Evolutionary conservation across 2,888 invertebrate genomes (phyloP).

Genomic region (Sturmia bella): DNA sequence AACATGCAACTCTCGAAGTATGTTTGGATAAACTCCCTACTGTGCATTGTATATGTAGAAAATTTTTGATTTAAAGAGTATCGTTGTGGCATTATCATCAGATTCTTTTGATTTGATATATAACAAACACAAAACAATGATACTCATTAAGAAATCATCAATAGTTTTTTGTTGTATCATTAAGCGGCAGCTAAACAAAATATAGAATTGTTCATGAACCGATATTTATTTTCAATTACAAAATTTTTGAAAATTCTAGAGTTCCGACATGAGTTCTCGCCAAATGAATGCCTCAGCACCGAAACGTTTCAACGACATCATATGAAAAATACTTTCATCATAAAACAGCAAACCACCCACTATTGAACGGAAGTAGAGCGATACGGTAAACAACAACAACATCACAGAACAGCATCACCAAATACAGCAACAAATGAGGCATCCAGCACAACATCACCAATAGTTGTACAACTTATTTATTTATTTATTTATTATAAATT

Average conservation of each 20-base stretch:
- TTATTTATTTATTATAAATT: too few species aligned
- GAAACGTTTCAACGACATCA: slow-evolving; percentile 76
- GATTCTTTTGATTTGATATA: too few species aligned
- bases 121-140: too few species aligned
- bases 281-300: slow-evolving; percentile 79
- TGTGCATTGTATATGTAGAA: too few species aligned
- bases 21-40: too few species aligned
- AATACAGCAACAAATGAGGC: slow-evolving; percentile 22
- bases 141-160: too few species aligned
- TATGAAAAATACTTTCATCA: slow-evolving; percentile 65
- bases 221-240: slow-evolving; percentile 7
- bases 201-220: background rate
- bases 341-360: slow-evolving; percentile 5
- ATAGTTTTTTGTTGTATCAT: too few species aligned
- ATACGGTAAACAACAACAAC: background rate
- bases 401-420: background rate
- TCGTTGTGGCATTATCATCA: too few species aligned
- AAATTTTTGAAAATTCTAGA: slow-evolving; percentile 75
- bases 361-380: slow-evolving; percentile 3
- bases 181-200: too few species aligned
- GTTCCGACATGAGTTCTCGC: slow-evolving; percentile 81
- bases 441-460: slow-evolving; percentile 23
- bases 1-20: too few species aligned
- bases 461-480: too few species aligned
- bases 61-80: too few species aligned